These are phyloP conservation scores for Gerosis bhagava DNA, from an alignment of 2,888 invertebrate genomes.

Conservation along the genomic window DNA sequence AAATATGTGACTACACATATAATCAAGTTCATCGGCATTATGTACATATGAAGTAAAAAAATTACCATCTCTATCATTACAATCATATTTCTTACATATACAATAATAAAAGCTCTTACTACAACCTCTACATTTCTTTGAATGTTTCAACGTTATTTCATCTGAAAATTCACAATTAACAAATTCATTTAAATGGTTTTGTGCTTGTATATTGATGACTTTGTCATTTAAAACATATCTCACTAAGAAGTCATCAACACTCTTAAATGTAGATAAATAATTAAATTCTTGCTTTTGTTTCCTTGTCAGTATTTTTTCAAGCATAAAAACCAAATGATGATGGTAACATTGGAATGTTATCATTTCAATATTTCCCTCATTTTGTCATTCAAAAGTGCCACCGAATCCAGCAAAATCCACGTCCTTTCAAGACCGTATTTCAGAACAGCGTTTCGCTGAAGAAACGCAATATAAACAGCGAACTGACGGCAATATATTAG, in stretches of 20 bases:
- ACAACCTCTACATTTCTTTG: constrained; percentile 66
- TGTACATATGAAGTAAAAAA: constrained; percentile 62
- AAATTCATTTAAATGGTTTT: constrained; percentile 52
- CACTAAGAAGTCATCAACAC: constrained; percentile 87
- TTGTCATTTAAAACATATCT: constrained; percentile 72
- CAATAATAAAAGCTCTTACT: constrained; percentile 64
- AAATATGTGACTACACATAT: constrained; percentile 70
- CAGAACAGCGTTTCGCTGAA: too few relatives aligned
- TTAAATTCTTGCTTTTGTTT: constrained; percentile 90
- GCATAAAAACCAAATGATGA: constrained; percentile 98
- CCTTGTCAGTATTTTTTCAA: constrained; percentile 90
- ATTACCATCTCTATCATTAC: constrained; percentile 52
- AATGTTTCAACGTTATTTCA: constrained; percentile 66
- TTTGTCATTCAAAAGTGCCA: too few relatives aligned
- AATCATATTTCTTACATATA: constrained; percentile 60
- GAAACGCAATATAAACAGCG: constrained; percentile 13
- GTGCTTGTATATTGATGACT: constrained; percentile 47
- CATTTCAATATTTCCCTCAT: constrained; percentile 81
- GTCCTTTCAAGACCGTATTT: too few relatives aligned
- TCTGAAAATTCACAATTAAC: constrained; percentile 61
- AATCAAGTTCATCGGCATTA: constrained; percentile 58
- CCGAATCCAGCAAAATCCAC: too few relatives aligned
- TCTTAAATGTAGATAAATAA: constrained; percentile 84
- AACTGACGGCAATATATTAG: constrained; percentile 16
- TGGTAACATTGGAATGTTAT: constrained; percentile 94